These are phyloP conservation scores for Xylocampa areola DNA, from an alignment of 2,888 invertebrate species.

Conservation along the genomic window DNA sequence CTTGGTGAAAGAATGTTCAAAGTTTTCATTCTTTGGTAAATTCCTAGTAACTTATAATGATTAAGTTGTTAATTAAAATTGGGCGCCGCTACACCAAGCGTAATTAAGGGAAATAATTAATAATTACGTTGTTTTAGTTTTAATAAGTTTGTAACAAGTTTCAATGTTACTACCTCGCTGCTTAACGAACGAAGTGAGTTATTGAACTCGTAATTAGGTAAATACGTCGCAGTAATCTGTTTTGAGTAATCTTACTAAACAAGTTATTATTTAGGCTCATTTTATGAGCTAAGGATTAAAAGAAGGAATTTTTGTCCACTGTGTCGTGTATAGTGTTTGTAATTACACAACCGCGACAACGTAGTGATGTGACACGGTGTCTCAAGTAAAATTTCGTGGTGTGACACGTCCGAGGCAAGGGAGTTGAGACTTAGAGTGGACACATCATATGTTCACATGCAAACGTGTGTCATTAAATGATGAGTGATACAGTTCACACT, in stretches of 20 bases:
- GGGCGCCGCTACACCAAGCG: background rate
- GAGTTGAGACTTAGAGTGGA: too few species aligned
- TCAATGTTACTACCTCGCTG: background rate
- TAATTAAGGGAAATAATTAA: slow-evolving; percentile 11
- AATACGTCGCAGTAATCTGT: background rate
- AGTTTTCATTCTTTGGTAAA: slow-evolving; percentile 9
- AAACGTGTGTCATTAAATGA: too few species aligned
- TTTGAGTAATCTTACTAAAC: background rate
- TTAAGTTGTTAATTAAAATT: slow-evolving; percentile 15
- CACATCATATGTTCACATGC: too few species aligned
- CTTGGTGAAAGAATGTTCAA: slow-evolving; percentile 2
- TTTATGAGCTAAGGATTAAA: background rate
- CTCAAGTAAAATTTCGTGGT: too few species aligned
- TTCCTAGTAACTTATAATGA: slow-evolving; percentile 11
- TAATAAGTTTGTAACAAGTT: slow-evolving; percentile 6
- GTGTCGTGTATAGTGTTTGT: too few species aligned
- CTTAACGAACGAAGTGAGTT: background rate
- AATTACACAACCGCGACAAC: too few species aligned
- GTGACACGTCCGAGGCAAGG: too few species aligned
- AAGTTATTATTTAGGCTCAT: background rate
- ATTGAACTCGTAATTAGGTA: background rate
- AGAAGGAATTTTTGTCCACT: too few species aligned
- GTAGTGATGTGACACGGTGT: too few species aligned
- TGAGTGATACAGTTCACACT: too few species aligned
- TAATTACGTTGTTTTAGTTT: slow-evolving; percentile 8